phyloP scores from a whole-genome alignment of 2,888 invertebrate genomes.

The Quadriops clusia region DNA sequence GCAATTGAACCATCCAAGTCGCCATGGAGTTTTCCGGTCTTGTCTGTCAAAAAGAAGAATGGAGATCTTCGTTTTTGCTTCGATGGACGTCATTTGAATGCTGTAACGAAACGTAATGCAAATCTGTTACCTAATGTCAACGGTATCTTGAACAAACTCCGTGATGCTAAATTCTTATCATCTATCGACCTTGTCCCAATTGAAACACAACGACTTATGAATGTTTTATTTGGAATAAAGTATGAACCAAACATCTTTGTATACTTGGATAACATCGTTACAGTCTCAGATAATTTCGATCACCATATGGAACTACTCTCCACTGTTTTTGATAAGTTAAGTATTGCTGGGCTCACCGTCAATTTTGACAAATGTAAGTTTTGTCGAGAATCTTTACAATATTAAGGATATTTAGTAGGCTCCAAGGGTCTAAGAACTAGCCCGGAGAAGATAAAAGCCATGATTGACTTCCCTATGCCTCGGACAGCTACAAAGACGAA shows the following conservation, averaged over 20 bases:
- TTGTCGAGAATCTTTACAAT: slow-evolving; percentile 18
- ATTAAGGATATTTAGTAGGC: slow-evolving; percentile 21
- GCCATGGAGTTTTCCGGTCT: slow-evolving; percentile 19
- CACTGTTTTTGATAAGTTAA: slow-evolving; percentile 13
- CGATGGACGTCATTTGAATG: slow-evolving; percentile 20
- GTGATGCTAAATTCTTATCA: slow-evolving; percentile 17
- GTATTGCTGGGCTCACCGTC: slow-evolving; percentile 17
- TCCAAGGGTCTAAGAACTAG: slow-evolving; percentile 18
- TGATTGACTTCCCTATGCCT: slow-evolving; percentile 20
- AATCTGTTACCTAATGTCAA: slow-evolving; percentile 21
- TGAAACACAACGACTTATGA: slow-evolving; percentile 15
- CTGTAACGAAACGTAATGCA: slow-evolving; percentile 18
- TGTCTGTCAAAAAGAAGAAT: slow-evolving; percentile 19
- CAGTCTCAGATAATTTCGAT: slow-evolving; percentile 13
- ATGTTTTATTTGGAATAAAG: slow-evolving; percentile 11
- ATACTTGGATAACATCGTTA: slow-evolving; percentile 22
- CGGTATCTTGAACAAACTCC: slow-evolving; percentile 17
- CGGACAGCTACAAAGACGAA: slow-evolving; percentile 20
- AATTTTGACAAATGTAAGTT: slow-evolving; percentile 21
- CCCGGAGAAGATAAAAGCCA: slow-evolving; percentile 20
- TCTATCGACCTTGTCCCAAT: slow-evolving; percentile 18
- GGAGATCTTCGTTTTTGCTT: slow-evolving; percentile 19
- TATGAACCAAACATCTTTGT: slow-evolving; percentile 10
- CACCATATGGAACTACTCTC: slow-evolving; percentile 14
- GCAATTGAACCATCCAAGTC: slow-evolving; percentile 6